Percentiles rank a stretch among this genome's conserved stretches.
Evolutionary conservation across 2,797 vertebrate species (phyloP).

Genomic region (Smutsia gigantea): DNA sequence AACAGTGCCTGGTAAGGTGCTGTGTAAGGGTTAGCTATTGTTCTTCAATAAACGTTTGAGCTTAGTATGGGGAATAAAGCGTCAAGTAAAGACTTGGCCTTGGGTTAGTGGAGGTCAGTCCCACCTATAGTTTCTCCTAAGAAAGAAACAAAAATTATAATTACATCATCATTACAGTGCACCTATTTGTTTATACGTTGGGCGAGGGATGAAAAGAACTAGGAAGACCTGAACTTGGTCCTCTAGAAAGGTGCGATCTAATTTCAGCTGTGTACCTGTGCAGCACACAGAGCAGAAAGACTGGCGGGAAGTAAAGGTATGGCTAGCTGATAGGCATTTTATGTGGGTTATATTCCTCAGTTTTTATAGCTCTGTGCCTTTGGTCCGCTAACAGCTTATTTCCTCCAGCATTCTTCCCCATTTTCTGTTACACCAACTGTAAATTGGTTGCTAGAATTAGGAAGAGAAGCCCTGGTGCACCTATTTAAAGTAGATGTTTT

Average conservation of each 20-base stretch:
- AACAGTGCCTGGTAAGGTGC: neutral
- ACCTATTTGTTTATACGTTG: neutral
- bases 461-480: neutral
- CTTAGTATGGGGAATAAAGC: neutral
- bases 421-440: neutral
- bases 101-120: neutral
- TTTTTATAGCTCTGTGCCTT: constrained; percentile 43
- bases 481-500: constrained; percentile 46
- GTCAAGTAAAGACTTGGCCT: constrained; percentile 25
- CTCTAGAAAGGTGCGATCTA: neutral
- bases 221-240: neutral
- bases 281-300: neutral
- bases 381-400: neutral
- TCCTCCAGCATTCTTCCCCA: neutral
- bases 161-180: neutral
- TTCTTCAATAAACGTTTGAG: neutral
- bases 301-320: neutral
- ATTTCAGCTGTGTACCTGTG: neutral
- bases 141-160: constrained; percentile 9
- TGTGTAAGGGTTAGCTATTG: neutral
- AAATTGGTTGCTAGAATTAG: neutral
- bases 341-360: constrained; percentile 18
- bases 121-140: neutral
- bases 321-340: constrained; percentile 16
- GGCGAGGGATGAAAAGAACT: neutral